Base-by-base conservation (phyloP, 2,113 vertebrate genomes). In the Gnathonemus echidnorhynchus region DNA sequence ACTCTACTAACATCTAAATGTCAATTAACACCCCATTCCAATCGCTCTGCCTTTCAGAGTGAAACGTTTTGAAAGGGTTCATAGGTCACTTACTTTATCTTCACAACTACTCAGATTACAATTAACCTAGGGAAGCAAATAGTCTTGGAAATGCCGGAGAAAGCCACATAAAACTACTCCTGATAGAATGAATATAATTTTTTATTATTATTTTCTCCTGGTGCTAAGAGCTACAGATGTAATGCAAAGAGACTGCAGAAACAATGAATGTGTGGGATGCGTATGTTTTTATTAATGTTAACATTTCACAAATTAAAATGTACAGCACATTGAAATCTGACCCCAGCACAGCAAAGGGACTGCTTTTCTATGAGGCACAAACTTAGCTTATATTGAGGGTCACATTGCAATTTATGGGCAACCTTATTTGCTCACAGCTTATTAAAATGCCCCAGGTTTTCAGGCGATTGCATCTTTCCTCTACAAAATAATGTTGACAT, bases 1-100 rank as follows among this genome's bases (percentile, higher is more conserved):
- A 86, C 48, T 86, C 46, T 86, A 49, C 84, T 49, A 24, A 86
- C 21, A 49, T 86, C 42, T 86, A 86, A 86, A 85, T 48, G 83
- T n/a, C 24, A 86, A 86, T 49, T 86, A 86, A 13, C n/a, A 27
- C 21, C n/a, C 21, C 46, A 50, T 86, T 86, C 84, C n/a, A 13
- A 48, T 86, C 24, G 0, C 8, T 86, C 19, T 85, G 46, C 48
- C 46, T 86, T 86, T 86, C 48, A n/a, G 84, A 48, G 19, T 27
- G 48, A 31, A 49, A 86, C n/a, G 3, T 49, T 86, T 13, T 49
- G 48, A 86, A 86, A 50, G n/a, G 45, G 84, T n/a, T 86, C 84
- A 27, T 86, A n/a, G 45, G 21, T 86, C n/a, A 86, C 42, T 86
- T 86, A 50, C 9, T 86, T 5, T 49, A 24, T 27, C 24, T n/a